Percentiles rank a stretch among this genome's conserved stretches.
Evolutionary conservation across 2,113 vertebrate genomes (phyloP).

Genomic region (Choloepus hoffmanni): DNA sequence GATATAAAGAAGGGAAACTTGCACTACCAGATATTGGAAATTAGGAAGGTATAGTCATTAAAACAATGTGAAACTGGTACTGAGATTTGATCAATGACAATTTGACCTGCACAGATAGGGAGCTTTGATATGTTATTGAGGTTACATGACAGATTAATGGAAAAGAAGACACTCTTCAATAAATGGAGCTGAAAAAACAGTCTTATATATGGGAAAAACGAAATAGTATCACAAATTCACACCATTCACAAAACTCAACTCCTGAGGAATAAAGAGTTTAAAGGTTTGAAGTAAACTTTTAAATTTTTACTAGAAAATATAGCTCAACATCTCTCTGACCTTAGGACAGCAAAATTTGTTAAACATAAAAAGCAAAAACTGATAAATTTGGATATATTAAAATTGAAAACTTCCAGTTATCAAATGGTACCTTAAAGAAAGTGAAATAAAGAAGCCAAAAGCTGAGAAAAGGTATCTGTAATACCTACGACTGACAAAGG

Average conservation of each 20-base stretch:
- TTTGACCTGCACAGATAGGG: too few species aligned
- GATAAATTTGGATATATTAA: neutral
- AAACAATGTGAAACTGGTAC: neutral
- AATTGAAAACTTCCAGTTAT: neutral
- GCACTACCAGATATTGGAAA: neutral
- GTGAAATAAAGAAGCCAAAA: neutral
- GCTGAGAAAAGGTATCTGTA: neutral
- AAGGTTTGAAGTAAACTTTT: neutral
- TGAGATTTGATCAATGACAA: too few species aligned
- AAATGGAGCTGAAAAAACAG: neutral
- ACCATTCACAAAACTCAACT: neutral
- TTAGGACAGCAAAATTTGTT: too few species aligned
- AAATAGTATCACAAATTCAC: too few species aligned
- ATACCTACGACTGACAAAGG: neutral
- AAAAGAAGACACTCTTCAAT: neutral
- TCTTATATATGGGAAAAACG: neutral
- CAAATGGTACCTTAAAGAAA: neutral
- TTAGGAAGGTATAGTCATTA: neutral
- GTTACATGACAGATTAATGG: neutral
- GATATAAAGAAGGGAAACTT: neutral
- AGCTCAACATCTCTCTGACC: neutral
- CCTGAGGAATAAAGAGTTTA: too few species aligned
- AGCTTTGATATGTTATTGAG: neutral
- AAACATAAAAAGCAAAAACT: neutral
- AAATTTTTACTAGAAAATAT: neutral